These are phyloP conservation scores for Cricetomys ansorgei DNA, from an alignment of 2,113 vertebrate species.

Conservation along the genomic window DNA sequence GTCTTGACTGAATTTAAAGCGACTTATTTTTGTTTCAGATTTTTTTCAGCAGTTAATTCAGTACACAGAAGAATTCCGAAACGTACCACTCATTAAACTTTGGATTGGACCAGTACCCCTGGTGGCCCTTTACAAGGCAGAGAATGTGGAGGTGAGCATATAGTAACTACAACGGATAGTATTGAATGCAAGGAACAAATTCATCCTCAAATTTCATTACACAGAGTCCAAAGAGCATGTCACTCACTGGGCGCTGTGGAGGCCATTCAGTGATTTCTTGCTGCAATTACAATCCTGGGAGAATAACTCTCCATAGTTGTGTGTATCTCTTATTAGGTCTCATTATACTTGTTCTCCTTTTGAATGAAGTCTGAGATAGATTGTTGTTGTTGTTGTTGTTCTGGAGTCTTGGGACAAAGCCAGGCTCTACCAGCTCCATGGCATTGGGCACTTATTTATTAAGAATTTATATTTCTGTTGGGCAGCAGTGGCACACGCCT, in stretches of 20 bases:
- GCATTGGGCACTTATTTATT: not conserved
- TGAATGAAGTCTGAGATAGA: not conserved
- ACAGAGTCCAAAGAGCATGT: not conserved
- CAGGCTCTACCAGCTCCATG: not conserved
- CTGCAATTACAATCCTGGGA: not conserved
- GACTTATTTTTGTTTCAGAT: slow-evolving; percentile 83
- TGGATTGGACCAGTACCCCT: slow-evolving; percentile 93
- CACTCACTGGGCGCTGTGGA: not conserved
- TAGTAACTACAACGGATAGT: not conserved
- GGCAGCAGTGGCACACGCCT: no score
- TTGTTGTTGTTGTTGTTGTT: not conserved
- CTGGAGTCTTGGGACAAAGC: not conserved
- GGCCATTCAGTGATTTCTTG: not conserved
- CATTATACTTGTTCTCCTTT: not conserved
- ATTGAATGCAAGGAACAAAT: not conserved
- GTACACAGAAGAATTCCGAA: slow-evolving; percentile 65
- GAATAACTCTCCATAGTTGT: not conserved
- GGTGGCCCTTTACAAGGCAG: slow-evolving; percentile 89
- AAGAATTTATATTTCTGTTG: not conserved
- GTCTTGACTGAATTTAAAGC: slow-evolving; percentile 17
- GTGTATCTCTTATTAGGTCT: not conserved
- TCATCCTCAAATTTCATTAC: not conserved
- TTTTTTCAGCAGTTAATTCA: slow-evolving; percentile 92
- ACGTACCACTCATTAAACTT: slow-evolving; percentile 88
- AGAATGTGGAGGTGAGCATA: slow-evolving; percentile 92